A percentile compares a stretch with the other conserved stretches of the same genome.
Conservation (phyloP, 2,888 invertebrate species). For the Latrodectus hesperus region DNA sequence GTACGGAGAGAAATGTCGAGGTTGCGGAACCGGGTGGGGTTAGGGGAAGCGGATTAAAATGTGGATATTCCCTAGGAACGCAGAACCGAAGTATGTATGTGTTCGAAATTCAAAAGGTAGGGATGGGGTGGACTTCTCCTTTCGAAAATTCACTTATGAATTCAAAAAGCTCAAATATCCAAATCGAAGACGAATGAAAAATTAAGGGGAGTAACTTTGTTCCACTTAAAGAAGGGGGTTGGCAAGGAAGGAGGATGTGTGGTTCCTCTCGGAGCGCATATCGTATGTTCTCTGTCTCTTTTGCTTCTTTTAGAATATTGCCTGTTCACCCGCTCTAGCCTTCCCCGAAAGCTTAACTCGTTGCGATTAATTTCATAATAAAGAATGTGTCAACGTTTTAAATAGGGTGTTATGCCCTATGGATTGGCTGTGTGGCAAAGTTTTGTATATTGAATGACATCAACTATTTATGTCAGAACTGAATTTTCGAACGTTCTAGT, state of each 20-base stretch:
- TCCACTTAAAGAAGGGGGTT: neutral
- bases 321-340: slow-evolving; percentile 7
- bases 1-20: neutral
- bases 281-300: slow-evolving; percentile 28
- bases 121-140: neutral
- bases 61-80: slow-evolving; percentile 3
- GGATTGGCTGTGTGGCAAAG: slow-evolving; percentile 14
- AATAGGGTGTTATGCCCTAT: slow-evolving; percentile 18
- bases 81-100: neutral
- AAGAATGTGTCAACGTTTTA: slow-evolving; percentile 53
- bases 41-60: slow-evolving; percentile 21
- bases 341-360: slow-evolving; percentile 10
- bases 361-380: slow-evolving; percentile 67
- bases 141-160: slow-evolving; percentile 61
- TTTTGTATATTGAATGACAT: slow-evolving; percentile 2
- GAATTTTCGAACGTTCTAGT: neutral
- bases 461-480: neutral
- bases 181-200: slow-evolving; percentile 66
- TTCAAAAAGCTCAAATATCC: slow-evolving; percentile 68
- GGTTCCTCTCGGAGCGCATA: slow-evolving; percentile 8
- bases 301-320: neutral
- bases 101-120: neutral
- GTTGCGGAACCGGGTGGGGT: slow-evolving; percentile 1
- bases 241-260: neutral
- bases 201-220: slow-evolving; percentile 60